phyloP scores from a whole-genome alignment of 2,797 vertebrate species.

The Urosaurus nigricauda region DNA sequence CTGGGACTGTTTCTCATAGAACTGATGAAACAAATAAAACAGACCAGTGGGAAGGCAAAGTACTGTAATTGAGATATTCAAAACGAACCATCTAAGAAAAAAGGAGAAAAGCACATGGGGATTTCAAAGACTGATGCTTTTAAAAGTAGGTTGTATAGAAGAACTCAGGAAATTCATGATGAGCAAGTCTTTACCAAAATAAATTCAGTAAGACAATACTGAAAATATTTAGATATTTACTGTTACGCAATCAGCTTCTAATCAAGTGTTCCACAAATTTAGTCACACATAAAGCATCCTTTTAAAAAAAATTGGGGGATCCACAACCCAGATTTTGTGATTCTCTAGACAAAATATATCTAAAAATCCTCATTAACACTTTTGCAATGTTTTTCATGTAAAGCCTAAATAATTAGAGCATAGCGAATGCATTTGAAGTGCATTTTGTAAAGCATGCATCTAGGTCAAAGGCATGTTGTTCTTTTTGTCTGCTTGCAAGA shows the following conservation, averaged over 20 bases:
- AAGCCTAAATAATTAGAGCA: slow-evolving; percentile 59
- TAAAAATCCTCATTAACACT: background rate
- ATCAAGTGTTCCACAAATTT: background rate
- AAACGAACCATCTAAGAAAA: background rate
- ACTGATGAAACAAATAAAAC: background rate
- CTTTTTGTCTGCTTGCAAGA: slow-evolving; percentile 56
- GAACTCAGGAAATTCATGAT: background rate
- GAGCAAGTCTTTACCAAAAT: background rate
- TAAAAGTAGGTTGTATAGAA: background rate
- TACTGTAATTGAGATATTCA: background rate
- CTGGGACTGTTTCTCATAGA: background rate
- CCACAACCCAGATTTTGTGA: background rate
- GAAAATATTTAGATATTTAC: background rate
- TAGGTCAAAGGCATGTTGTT: slow-evolving; percentile 59
- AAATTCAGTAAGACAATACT: background rate
- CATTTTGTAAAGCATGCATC: slow-evolving; percentile 47
- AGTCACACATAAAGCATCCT: background rate
- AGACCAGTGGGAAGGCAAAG: background rate
- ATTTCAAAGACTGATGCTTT: background rate
- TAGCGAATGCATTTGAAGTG: slow-evolving; percentile 54
- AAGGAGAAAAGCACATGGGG: background rate
- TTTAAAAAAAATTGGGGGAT: background rate
- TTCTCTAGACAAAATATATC: background rate
- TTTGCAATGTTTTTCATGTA: slow-evolving; percentile 36
- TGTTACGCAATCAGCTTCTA: background rate